A percentile compares a stretch with the other conserved stretches of the same genome.
Evolutionary conservation across 2,888 invertebrate species (phyloP).

Genomic region (Torymus tubicola): DNA sequence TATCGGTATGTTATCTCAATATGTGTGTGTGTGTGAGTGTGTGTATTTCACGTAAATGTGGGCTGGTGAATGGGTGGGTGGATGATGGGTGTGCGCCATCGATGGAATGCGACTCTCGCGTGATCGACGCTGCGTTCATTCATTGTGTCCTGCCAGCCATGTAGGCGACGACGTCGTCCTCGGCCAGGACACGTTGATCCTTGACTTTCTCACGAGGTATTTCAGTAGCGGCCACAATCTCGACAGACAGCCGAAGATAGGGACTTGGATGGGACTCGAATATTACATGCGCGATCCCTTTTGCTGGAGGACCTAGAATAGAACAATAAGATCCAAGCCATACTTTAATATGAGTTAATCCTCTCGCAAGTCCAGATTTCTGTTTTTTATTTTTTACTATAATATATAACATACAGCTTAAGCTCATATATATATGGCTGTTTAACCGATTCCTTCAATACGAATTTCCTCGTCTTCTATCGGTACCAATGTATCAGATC

Average conservation of each 20-base stretch:
- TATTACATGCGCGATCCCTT: conserved; percentile 95
- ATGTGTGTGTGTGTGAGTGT: no score
- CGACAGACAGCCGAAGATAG: conserved; percentile 52
- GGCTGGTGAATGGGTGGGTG: no score
- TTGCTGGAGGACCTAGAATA: conserved; percentile 87
- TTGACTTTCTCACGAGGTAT: conserved; percentile 53
- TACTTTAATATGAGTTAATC: no score
- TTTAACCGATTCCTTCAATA: conserved; percentile 2
- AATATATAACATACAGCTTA: no score
- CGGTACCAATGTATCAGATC: conserved; percentile 47
- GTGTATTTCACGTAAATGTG: no score
- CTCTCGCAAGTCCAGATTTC: no score
- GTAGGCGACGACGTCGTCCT: conserved; percentile 33
- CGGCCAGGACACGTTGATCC: conserved; percentile 47
- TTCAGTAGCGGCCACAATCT: conserved; percentile 55
- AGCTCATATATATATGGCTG: no score
- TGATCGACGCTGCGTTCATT: conserved; percentile 14
- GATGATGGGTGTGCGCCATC: no score
- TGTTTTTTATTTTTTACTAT: no score
- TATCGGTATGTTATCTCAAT: no score
- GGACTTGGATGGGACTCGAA: conserved; percentile 49
- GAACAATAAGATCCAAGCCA: conserved; percentile 46
- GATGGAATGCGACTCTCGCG: no score
- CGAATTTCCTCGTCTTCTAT: conserved; percentile 30
- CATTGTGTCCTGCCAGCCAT: conserved; percentile 25